These are phyloP conservation scores for Stigmatopora argus DNA, from an alignment of 2,113 vertebrate genomes.

Conservation along the genomic window DNA sequence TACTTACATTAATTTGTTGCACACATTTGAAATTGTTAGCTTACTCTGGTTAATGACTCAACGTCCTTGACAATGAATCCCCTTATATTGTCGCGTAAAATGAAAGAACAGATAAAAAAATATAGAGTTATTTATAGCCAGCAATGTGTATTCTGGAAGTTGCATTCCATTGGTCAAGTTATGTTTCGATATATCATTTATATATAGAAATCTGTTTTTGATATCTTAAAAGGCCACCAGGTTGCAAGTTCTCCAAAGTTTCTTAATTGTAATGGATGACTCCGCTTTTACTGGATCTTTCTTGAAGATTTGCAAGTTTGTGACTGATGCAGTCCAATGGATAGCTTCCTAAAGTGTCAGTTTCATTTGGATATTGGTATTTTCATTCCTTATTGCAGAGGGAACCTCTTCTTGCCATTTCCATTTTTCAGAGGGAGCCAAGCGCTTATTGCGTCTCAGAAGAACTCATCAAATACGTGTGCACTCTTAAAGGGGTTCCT, in stretches of 20 bases:
- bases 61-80: slow-evolving; percentile 34
- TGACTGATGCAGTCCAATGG: slow-evolving; percentile 31
- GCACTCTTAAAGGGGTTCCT: slow-evolving; percentile 36
- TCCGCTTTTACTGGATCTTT: slow-evolving; percentile 18
- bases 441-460: slow-evolving; percentile 24
- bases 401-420: slow-evolving; percentile 29
- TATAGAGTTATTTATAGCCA: slow-evolving; percentile 20
- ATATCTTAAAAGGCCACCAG: slow-evolving; percentile 27
- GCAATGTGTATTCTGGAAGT: slow-evolving; percentile 38
- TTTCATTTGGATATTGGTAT: slow-evolving; percentile 18
- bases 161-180: slow-evolving; percentile 32
- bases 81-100: slow-evolving; percentile 31
- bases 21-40: slow-evolving; percentile 34
- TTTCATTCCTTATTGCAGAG: slow-evolving; percentile 37
- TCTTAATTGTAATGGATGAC: slow-evolving; percentile 10
- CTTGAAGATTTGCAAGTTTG: slow-evolving; percentile 9
- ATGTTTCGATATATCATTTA: slow-evolving; percentile 52
- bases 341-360: slow-evolving; percentile 28
- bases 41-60: slow-evolving; percentile 43
- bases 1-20: slow-evolving; percentile 14
- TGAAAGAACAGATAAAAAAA: neutral
- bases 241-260: slow-evolving; percentile 12
- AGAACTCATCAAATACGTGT: slow-evolving; percentile 18
- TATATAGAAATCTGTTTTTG: slow-evolving; percentile 34
- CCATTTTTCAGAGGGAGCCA: slow-evolving; percentile 30